Conservation (phyloP, 2,797 vertebrate species). For the Myotis myotis region DNA sequence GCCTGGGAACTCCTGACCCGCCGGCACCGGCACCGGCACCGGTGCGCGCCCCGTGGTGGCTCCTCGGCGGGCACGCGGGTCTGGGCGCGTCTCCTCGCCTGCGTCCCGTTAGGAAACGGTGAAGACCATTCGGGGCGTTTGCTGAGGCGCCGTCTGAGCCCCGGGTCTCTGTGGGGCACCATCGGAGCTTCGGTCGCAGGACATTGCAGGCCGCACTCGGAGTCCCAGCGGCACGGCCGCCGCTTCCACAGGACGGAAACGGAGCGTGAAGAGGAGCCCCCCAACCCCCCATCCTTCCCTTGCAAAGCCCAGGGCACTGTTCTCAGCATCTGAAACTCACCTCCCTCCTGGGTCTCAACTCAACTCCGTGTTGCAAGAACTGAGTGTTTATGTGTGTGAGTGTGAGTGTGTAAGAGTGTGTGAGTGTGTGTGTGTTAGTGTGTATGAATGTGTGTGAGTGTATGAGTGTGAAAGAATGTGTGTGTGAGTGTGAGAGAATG, state of each 20-base stretch:
- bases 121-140: neutral
- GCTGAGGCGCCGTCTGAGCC: neutral
- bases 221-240: constrained; percentile 72
- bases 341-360: no score
- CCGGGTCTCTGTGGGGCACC: constrained; percentile 69
- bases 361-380: no score
- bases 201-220: constrained; percentile 80
- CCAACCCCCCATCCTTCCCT: no score
- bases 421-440: neutral
- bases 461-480: no score
- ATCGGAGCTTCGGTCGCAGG: constrained; percentile 82
- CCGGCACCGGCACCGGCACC: no score
- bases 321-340: no score
- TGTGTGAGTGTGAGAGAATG: no score
- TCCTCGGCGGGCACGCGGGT: accelerated
- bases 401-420: no score
- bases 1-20: accelerated
- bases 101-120: neutral
- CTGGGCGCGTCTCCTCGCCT: accelerated
- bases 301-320: neutral
- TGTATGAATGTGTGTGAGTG: neutral
- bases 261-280: neutral
- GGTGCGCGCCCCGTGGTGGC: accelerated
- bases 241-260: constrained; percentile 59
- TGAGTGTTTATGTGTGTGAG: neutral